Evolutionary conservation across 2,888 invertebrate species (phyloP).

Genomic region (Thumatha senex): DNA sequence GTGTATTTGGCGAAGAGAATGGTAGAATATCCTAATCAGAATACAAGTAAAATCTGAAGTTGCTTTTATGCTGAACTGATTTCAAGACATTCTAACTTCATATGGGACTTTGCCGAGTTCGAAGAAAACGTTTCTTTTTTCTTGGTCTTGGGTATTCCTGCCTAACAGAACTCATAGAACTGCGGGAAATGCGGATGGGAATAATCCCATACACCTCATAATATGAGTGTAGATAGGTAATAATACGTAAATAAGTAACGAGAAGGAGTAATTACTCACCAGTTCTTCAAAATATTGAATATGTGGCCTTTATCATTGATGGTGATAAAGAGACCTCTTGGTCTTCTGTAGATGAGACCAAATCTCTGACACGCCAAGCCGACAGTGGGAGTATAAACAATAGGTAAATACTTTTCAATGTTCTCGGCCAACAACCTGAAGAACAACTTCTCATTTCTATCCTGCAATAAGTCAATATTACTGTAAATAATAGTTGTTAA

Average conservation of each 20-base stretch:
- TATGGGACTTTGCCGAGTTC: too few species aligned
- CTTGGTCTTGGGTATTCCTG: too few species aligned
- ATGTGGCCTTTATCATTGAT: conserved; percentile 97
- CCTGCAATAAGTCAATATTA: conserved; percentile 81
- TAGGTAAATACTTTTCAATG: conserved; percentile 97
- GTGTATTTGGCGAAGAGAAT: too few species aligned
- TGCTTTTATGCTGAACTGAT: too few species aligned
- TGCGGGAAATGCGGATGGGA: too few species aligned
- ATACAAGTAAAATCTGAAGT: too few species aligned
- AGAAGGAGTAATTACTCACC: conserved; percentile 83
- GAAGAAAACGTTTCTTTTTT: too few species aligned
- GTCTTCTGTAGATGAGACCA: conserved; percentile 96
- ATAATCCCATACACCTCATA: too few species aligned
- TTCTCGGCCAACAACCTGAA: conserved; percentile 96
- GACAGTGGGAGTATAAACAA: conserved; percentile 99
- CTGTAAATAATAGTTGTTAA: conserved; percentile 34
- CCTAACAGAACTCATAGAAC: too few species aligned
- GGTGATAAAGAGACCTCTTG: conserved; percentile 97
- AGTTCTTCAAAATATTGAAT: conserved; percentile 95
- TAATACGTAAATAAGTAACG: not conserved
- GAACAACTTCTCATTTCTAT: conserved; percentile 98
- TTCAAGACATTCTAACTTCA: too few species aligned
- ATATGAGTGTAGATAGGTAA: too few species aligned
- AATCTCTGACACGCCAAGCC: conserved; percentile 98
- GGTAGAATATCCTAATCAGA: too few species aligned